Evolutionary conservation across 2,888 invertebrate genomes (phyloP).

Genomic region (Clusia tigrina): DNA sequence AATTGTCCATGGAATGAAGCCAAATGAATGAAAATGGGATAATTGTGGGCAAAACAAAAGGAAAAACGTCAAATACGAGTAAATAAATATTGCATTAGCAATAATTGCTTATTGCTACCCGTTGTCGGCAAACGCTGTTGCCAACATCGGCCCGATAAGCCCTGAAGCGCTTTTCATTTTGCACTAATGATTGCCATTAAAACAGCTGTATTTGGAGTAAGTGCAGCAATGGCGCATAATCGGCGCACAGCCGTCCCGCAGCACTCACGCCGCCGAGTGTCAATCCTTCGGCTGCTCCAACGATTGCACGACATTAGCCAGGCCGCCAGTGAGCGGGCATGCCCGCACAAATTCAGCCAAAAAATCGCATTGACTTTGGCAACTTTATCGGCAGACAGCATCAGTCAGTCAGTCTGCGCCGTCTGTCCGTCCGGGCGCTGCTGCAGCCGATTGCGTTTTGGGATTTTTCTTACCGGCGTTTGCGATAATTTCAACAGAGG

Average conservation of each 20-base stretch:
- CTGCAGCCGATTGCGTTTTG: background rate
- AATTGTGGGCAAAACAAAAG: too few species aligned
- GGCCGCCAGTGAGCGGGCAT: slow-evolving; percentile 1
- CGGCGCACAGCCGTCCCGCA: too few species aligned
- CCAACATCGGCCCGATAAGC: background rate
- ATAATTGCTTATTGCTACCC: too few species aligned
- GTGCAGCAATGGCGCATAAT: background rate
- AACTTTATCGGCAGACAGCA: slow-evolving; percentile 8
- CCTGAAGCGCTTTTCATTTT: slow-evolving; percentile 1
- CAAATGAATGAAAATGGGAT: too few species aligned
- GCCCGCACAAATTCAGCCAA: background rate
- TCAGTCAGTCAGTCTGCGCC: too few species aligned
- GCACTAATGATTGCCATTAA: slow-evolving; percentile 6
- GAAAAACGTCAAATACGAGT: too few species aligned
- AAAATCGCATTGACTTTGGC: background rate
- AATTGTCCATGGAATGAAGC: too few species aligned
- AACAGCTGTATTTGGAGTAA: slow-evolving; percentile 13
- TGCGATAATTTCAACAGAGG: background rate
- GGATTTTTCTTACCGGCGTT: background rate
- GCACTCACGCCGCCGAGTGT: background rate
- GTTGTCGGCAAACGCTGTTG: too few species aligned
- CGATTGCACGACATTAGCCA: slow-evolving; percentile 7
- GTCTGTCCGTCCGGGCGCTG: background rate
- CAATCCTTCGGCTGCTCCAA: background rate
- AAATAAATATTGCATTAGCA: too few species aligned